These are phyloP conservation scores for Donacobius atricapilla DNA, from an alignment of 2,113 vertebrate genomes.

Conservation along the genomic window DNA sequence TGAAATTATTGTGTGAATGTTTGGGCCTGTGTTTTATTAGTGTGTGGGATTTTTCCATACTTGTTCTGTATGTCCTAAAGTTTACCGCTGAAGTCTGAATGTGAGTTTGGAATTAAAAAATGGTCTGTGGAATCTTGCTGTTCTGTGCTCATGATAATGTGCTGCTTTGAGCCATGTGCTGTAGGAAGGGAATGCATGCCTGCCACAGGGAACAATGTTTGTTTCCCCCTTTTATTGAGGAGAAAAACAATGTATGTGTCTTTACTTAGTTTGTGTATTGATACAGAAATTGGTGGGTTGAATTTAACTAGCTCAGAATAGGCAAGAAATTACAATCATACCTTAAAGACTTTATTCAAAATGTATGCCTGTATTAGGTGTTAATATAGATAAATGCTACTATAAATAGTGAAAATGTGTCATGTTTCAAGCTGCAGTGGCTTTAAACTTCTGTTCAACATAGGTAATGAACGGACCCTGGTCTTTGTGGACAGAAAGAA, in stretches of 20 bases:
- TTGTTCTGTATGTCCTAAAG: background rate
- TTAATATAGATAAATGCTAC: background rate
- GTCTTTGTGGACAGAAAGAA: slow-evolving; percentile 94
- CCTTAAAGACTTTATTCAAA: background rate
- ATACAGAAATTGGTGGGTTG: background rate
- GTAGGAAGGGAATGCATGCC: background rate
- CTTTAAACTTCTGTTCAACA: background rate
- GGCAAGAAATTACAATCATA: background rate
- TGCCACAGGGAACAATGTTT: accelerated
- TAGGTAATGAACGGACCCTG: slow-evolving; percentile 86
- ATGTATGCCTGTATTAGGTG: background rate
- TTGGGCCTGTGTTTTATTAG: background rate
- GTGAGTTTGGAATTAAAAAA: background rate
- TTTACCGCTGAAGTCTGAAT: background rate
- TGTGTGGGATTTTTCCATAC: background rate
- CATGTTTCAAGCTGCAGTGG: background rate
- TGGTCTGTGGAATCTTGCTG: background rate
- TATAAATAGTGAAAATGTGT: background rate
- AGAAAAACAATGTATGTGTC: background rate
- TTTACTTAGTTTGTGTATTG: background rate
- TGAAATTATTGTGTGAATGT: accelerated
- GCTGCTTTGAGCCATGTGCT: background rate
- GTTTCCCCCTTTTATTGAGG: background rate
- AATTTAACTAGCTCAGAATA: background rate
- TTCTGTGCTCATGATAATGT: background rate